phyloP scores from a whole-genome alignment of 2,888 invertebrate species.

The Nemapogon koenigi region DNA sequence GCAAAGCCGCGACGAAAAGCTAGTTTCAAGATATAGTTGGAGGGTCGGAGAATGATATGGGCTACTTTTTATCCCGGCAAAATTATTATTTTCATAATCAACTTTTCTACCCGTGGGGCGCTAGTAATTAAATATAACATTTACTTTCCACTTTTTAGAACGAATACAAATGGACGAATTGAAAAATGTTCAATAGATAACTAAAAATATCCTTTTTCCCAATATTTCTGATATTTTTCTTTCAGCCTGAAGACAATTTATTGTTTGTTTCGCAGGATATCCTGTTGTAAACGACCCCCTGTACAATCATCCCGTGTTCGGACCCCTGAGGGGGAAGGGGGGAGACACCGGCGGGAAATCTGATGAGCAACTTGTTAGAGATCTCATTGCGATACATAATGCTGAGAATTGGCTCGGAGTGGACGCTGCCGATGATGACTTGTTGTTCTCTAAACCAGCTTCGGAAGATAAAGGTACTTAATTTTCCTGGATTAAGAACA shows the following conservation, averaged over 20 bases:
- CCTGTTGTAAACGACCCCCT: conserved; percentile 98
- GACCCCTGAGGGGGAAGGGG: conserved; percentile 88
- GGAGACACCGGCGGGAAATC: conserved; percentile 88
- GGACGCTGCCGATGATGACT: conserved; percentile 86
- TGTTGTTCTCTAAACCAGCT: conserved; percentile 80
- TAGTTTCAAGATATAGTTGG: too few relatives aligned
- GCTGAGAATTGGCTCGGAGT: conserved; percentile 94
- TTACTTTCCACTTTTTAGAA: too few relatives aligned
- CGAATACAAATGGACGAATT: too few relatives aligned
- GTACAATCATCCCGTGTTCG: conserved; percentile 96
- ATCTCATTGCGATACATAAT: conserved; percentile 91
- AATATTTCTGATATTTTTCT: not conserved
- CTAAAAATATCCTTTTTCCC: too few relatives aligned
- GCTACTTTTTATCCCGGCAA: too few relatives aligned
- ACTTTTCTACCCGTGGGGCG: too few relatives aligned
- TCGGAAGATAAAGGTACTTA: conserved; percentile 68
- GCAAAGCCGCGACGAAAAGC: too few relatives aligned
- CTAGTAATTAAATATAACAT: too few relatives aligned
- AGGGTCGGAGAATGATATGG: too few relatives aligned
- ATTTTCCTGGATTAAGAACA: too few relatives aligned
- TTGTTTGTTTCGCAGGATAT: conserved; percentile 68
- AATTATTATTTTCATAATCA: too few relatives aligned
- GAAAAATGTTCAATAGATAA: too few relatives aligned
- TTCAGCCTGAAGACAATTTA: not conserved
- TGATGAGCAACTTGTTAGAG: conserved; percentile 86